These are phyloP conservation scores for Tokudaia tokunoshimensis DNA, from an alignment of 2,797 vertebrate genomes.

Conservation along the genomic window DNA sequence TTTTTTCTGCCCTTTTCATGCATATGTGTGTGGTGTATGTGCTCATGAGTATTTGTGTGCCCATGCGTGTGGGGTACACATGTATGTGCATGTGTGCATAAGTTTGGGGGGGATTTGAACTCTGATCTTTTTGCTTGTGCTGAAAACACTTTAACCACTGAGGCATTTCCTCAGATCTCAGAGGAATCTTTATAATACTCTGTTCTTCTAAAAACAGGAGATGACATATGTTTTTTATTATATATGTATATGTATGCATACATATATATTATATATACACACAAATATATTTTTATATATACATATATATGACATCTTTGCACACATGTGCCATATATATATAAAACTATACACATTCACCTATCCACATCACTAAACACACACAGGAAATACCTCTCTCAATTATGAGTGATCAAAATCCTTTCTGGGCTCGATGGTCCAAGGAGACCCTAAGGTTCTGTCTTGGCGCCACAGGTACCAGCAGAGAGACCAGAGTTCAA, in stretches of 20 bases:
- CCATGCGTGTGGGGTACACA: not conserved
- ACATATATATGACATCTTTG: too few species aligned
- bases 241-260: too few species aligned
- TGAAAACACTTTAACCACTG: not conserved
- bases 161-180: not conserved
- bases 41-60: not conserved
- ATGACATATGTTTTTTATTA: not conserved
- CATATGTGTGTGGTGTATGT: not conserved
- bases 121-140: not conserved
- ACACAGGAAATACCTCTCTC: not conserved
- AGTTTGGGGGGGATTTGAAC: not conserved
- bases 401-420: not conserved
- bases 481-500: not conserved
- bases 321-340: not conserved
- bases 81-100: not conserved
- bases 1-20: not conserved
- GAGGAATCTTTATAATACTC: not conserved
- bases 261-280: too few species aligned
- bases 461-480: not conserved
- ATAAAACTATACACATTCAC: not conserved
- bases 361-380: not conserved
- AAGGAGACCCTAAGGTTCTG: not conserved
- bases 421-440: not conserved
- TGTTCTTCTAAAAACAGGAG: not conserved
- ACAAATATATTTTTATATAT: too few species aligned